A percentile compares a stretch with the other conserved stretches of the same genome.
Conservation (phyloP, 2,113 vertebrate genomes). For the Callipepla squamata region DNA sequence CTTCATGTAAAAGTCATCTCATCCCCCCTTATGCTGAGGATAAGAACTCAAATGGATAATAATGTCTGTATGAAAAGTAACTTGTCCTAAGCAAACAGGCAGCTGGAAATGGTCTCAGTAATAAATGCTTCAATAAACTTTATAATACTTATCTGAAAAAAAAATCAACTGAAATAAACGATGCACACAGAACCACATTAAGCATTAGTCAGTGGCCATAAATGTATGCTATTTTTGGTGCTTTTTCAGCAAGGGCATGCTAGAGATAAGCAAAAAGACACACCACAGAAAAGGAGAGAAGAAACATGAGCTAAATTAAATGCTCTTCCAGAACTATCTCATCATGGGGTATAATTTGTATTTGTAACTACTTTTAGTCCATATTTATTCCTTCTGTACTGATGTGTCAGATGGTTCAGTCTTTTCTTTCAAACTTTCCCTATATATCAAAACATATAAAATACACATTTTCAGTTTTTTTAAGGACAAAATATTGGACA, state of each 20-base stretch:
- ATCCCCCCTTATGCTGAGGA: neutral
- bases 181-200: neutral
- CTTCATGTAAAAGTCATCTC: neutral
- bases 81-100: neutral
- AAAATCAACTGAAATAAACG: constrained; percentile 9
- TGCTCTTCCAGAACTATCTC: neutral
- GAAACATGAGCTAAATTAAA: neutral
- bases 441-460: neutral
- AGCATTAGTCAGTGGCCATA: neutral
- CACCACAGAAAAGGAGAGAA: neutral
- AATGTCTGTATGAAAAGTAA: neutral
- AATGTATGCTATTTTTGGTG: neutral
- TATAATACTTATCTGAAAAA: neutral
- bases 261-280: neutral
- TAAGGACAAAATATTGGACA: neutral
- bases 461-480: neutral
- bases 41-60: neutral
- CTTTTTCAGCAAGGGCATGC: neutral
- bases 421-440: neutral
- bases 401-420: neutral
- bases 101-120: neutral
- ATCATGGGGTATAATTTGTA: neutral
- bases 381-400: neutral
- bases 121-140: neutral
- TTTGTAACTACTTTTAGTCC: neutral